Percentiles rank a stretch among this genome's conserved stretches.
Evolutionary conservation across 2,113 vertebrate genomes (phyloP).

Genomic region (Phyllopteryx taeniolatus): DNA sequence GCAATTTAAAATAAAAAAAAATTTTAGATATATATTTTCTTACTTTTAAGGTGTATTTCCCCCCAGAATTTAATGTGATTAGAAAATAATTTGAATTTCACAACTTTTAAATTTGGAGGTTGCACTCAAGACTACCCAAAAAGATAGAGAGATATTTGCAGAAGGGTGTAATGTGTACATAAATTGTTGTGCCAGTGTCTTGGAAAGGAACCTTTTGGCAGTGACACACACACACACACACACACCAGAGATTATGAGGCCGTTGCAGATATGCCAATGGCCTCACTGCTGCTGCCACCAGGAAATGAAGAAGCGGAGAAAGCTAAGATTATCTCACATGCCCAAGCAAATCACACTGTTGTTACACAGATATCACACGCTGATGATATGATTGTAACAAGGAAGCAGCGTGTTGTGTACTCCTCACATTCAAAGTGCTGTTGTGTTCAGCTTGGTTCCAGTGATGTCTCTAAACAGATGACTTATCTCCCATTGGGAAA

Average conservation of each 20-base stretch:
- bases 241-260: constrained; percentile 3
- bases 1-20: too few relatives aligned
- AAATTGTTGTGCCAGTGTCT: background rate
- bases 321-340: constrained; percentile 17
- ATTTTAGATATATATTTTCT: too few relatives aligned
- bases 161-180: background rate
- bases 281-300: constrained; percentile 22
- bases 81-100: background rate
- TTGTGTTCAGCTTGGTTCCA: background rate
- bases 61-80: background rate
- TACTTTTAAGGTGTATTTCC: too few relatives aligned
- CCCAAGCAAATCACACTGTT: constrained; percentile 1
- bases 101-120: background rate
- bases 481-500: background rate
- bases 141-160: background rate
- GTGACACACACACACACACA: background rate
- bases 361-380: constrained; percentile 17
- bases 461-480: background rate
- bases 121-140: background rate
- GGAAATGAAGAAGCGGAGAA: constrained; percentile 42
- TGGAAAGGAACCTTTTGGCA: background rate
- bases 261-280: constrained; percentile 11
- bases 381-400: constrained; percentile 16
- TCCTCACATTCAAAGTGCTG: background rate
- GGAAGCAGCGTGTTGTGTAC: background rate